Evolutionary conservation across 2,113 vertebrate genomes (phyloP), one percentile per base, ranked within the genome.

Genomic region (Chaenogobius annularis): DNA sequence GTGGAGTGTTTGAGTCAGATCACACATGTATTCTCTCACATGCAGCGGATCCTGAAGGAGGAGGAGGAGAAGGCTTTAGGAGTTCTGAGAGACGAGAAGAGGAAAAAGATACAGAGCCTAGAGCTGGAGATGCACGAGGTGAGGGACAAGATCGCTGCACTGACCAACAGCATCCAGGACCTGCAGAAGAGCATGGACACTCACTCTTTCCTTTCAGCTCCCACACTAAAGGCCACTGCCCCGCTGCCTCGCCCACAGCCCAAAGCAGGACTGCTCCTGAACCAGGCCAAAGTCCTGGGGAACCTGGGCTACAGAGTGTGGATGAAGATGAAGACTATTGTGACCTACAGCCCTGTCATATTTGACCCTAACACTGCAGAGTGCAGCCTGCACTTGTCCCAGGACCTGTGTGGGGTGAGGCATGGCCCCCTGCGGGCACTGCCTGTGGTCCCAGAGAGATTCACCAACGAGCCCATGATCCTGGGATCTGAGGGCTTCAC

Each of bases 31-130:
- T 84, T 84, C 66, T 66, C 71, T 37, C 69, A 73, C 54, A 66
- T 82, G 13, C 78, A 80, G 26, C 66, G 62, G 77, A 62, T 80
- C 73, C 74, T 77, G 70, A 73, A 15, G 46, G 70, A 84, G 72
- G 69, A 73, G 64, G 66, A 73, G 59, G 66, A 73, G 50, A 37
- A 19, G 59, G 46, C 59, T 64, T 59, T 73, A 61, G 59, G 19
- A 56, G 66, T 65, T 73, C 58, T 73, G 70, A 79, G 52, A 61
- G 50, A 59, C 17, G 77, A 72, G 50, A n/a, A 73, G 66, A 40
- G 69, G 26, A 26, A 10, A 26, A 11, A 7, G 55, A 14, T 10
- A 3, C 22, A 22, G 22, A 26, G 22, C 6, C 55, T 58, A 12
- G 55, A n/a, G 2, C 5, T 26, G 23, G 55, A 58, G 55, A 22